phyloP scores from a whole-genome alignment of 2,113 vertebrate species.

The Otis tarda region DNA sequence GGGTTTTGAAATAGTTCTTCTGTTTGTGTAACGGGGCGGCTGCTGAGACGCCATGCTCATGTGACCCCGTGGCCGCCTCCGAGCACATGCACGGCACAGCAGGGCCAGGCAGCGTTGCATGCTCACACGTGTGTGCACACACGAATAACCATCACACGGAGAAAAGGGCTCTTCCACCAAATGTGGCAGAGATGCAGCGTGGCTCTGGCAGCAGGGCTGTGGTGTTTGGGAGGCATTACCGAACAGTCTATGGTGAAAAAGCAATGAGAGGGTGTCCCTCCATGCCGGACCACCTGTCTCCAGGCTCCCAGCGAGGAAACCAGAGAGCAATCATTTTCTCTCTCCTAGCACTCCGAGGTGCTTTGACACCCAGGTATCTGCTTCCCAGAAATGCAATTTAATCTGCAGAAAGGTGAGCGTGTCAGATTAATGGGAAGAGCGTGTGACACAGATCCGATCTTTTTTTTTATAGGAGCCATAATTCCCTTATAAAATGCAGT shows the following conservation, averaged over 20 bases:
- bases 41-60: too few species aligned
- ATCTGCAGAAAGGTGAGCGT: not conserved
- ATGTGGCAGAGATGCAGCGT: not conserved
- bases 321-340: not conserved
- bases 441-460: not conserved
- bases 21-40: not conserved
- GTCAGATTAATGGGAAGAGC: not conserved
- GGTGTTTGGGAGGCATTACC: not conserved
- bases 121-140: too few species aligned
- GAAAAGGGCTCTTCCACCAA: not conserved
- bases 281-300: not conserved
- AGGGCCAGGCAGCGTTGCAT: not conserved
- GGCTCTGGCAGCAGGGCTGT: not conserved
- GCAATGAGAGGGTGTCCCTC: not conserved
- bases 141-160: not conserved
- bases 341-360: not conserved
- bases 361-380: not conserved
- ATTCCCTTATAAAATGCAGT: not conserved
- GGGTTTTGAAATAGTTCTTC: not conserved
- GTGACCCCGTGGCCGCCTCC: not conserved
- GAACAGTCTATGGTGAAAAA: not conserved
- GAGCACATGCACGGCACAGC: not conserved
- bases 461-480: not conserved
- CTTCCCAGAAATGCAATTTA: slow-evolving; percentile 30
- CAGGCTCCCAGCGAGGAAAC: not conserved